Base-by-base conservation (phyloP, 2,888 invertebrate genomes). In the Pollenia angustigena region DNA sequence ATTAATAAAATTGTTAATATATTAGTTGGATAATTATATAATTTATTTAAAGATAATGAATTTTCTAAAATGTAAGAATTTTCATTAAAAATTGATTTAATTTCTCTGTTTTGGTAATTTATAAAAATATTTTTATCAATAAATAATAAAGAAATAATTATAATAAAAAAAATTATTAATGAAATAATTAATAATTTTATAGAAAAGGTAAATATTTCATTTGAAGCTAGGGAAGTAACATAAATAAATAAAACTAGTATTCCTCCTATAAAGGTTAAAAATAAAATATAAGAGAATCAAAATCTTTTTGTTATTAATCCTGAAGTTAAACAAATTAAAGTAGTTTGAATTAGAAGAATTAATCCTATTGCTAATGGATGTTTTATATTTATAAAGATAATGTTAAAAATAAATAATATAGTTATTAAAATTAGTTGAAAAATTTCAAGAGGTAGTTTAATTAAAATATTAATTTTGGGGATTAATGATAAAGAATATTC, bases 401-500 rank as follows among this genome's bases (percentile, higher is more conserved):
- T 91, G 85, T 94, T 89, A 90, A 93, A 90, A 90, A 94, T 89
- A 48, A 88, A 85, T 85, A 88, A 85, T 54, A 88, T 32, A 16
- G 66, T 80, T 58, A 88, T 87, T 81, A 90, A 42, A 60, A 90
- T 88, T 87, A 91, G 89, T 90, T 92, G 91, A 78, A 91, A 89
- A 64, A 83, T 83, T 72, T 93, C 95, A 95, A 94, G 94, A 94
- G 94, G 93, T 95, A 95, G 95, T 95, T 95, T 95, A 94, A 93
- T 90, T 88, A 93, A 95, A 95, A 95, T 95, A 94, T 95, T 95
- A 95, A 95, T 95, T 95, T 95, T 95, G 95, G 95, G 94, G 94
- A 95, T 95, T 95, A 95, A 94, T 91, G 94, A 95, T 94, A 94
- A 94, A 94, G 93, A 92, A 80, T 23, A 90, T 85, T 93, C 93